Evolutionary conservation across 2,888 invertebrate genomes (phyloP).

Genomic region (Andrena dorsata): DNA sequence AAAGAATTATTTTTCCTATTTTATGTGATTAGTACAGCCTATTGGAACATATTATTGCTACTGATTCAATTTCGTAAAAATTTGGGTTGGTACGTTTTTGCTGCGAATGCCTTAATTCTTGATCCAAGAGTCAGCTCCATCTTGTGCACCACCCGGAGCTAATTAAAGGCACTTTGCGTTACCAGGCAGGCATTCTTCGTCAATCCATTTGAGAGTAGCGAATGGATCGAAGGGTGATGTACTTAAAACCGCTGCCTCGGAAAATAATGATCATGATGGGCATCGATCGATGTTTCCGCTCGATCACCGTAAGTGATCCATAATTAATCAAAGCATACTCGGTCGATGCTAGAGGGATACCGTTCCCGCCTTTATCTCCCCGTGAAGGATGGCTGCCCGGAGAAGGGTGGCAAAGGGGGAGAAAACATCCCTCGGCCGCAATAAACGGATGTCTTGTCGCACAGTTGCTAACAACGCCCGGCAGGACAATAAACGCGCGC

Average conservation of each 20-base stretch:
- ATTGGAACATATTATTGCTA: no score
- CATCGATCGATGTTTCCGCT: constrained; percentile 52
- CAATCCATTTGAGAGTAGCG: constrained; percentile 24
- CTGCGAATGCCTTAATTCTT: no score
- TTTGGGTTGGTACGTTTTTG: no score
- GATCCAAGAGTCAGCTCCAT: not conserved
- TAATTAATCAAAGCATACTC: constrained; percentile 73
- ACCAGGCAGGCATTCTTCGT: constrained; percentile 23
- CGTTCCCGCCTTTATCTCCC: constrained; percentile 44
- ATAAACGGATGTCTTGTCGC: constrained; percentile 79
- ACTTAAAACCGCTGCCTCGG: constrained; percentile 19
- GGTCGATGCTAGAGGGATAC: constrained; percentile 55
- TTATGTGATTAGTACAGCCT: no score
- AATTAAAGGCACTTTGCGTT: constrained; percentile 42
- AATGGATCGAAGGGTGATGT: not conserved
- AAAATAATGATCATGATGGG: constrained; percentile 58
- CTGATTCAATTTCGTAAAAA: no score
- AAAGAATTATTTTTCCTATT: no score
- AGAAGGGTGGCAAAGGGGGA: constrained; percentile 43
- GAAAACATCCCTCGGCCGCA: constrained; percentile 76
- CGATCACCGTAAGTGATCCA: constrained; percentile 72
- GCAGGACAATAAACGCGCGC: constrained; percentile 78
- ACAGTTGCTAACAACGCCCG: constrained; percentile 79
- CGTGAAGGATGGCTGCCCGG: constrained; percentile 6
- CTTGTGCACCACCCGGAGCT: constrained; percentile 7